phyloP scores from a whole-genome alignment of 2,797 vertebrate species.

The Phalanger gymnotis region DNA sequence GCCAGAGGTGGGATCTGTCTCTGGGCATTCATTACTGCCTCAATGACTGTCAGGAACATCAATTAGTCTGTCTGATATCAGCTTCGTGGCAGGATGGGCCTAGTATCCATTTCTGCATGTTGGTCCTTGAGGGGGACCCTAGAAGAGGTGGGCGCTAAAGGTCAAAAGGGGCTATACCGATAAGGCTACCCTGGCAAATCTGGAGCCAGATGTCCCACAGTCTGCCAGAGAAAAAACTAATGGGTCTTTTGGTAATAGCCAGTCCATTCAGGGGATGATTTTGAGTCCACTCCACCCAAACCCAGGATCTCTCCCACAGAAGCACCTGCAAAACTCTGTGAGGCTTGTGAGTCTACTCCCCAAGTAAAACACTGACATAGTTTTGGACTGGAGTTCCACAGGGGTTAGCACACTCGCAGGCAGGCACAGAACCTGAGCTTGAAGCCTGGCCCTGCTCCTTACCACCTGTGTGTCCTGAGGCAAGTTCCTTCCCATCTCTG shows the following conservation, averaged over 20 bases:
- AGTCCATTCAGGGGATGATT: not conserved
- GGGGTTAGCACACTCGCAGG: not conserved
- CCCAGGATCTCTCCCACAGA: not conserved
- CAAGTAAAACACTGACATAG: not conserved
- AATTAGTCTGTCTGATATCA: not conserved
- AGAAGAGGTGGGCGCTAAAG: not conserved
- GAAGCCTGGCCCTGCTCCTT: not conserved
- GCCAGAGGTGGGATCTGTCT: slow-evolving; percentile 62
- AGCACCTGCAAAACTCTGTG: not conserved
- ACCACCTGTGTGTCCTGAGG: not conserved
- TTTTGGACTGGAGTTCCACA: not conserved
- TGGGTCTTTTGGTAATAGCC: not conserved
- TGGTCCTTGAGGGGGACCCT: not conserved
- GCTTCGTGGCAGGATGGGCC: no score
- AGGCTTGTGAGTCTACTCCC: not conserved
- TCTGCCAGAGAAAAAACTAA: not conserved
- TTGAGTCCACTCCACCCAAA: not conserved
- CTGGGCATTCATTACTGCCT: slow-evolving; percentile 67
- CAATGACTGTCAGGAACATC: not conserved
- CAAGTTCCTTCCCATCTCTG: not conserved
- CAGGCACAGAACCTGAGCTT: not conserved
- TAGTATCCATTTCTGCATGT: not conserved
- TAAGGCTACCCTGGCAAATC: not conserved
- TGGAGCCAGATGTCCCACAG: not conserved
- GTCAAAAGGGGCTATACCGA: no score